Evolutionary conservation across 2,113 vertebrate species (phyloP).

Genomic region (Butorides virescens): DNA sequence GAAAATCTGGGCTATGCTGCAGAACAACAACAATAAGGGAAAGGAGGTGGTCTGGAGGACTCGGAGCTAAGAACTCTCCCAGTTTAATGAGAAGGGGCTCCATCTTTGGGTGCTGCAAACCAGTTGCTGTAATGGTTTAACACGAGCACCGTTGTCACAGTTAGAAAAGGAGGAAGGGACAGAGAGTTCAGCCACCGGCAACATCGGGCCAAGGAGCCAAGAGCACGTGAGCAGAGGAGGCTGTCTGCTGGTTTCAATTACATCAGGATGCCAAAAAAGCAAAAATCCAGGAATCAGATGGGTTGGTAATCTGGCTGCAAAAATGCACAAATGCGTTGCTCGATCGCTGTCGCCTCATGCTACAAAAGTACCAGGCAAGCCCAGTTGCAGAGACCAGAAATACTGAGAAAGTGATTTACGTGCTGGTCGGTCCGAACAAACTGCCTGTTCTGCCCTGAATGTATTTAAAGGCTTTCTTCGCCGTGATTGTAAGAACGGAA

Average conservation of each 20-base stretch:
- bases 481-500: not conserved
- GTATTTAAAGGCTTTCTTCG: not conserved
- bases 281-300: not conserved
- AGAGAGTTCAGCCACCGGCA: not conserved
- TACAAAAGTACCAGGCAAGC: not conserved
- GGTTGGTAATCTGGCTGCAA: not conserved
- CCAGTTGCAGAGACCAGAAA: not conserved
- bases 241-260: not conserved
- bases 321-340: not conserved
- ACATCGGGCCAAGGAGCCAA: not conserved
- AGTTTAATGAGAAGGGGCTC: not conserved
- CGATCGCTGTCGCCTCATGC: rapidly evolving
- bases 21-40: not conserved
- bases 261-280: not conserved
- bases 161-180: not conserved
- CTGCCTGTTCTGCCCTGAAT: not conserved
- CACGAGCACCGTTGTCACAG: rapidly evolving
- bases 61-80: not conserved
- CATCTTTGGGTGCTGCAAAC: not conserved
- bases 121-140: not conserved
- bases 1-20: not conserved
- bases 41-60: rapidly evolving
- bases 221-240: not conserved
- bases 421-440: not conserved
- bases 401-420: not conserved